A percentile compares a stretch with the other conserved stretches of the same genome.
These are phyloP conservation scores for Melanchra persicariae DNA, from an alignment of 2,888 invertebrate species.

Conservation along the genomic window DNA sequence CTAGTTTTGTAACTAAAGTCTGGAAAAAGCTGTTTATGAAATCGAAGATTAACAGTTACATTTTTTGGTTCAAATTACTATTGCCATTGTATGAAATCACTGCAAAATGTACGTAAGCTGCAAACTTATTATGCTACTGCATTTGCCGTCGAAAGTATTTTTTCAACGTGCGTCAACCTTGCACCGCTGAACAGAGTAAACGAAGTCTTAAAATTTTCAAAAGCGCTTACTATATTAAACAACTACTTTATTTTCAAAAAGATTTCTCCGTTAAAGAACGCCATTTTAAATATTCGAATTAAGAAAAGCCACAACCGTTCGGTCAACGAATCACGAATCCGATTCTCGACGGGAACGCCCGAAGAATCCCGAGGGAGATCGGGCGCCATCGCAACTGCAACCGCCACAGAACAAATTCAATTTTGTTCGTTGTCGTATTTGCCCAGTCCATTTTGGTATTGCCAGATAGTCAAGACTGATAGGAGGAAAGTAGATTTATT, in stretches of 20 bases:
- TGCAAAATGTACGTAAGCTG: no score
- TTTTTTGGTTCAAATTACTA: no score
- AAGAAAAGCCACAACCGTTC: conserved; percentile 48
- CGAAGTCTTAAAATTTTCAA: background rate
- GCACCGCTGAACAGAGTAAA: background rate
- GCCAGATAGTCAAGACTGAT: conserved; percentile 74
- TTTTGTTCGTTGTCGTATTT: conserved; percentile 83
- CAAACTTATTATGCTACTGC: no score
- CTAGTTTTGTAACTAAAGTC: no score
- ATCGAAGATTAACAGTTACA: background rate
- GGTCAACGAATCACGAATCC: conserved; percentile 71
- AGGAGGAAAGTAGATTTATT: conserved; percentile 73
- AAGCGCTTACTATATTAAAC: background rate
- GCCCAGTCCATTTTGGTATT: conserved; percentile 81
- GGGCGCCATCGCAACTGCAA: conserved; percentile 70
- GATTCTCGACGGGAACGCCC: conserved; percentile 62
- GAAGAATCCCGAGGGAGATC: conserved; percentile 73
- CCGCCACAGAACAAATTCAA: conserved; percentile 82
- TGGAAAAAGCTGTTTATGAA: background rate
- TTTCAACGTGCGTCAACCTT: background rate
- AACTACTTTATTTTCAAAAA: no score
- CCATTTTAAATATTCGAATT: conserved; percentile 43
- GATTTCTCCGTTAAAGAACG: no score
- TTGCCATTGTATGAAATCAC: no score
- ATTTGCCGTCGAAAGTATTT: no score